Conservation (phyloP, 2,888 invertebrate genomes). For the Nemurella pictetii region DNA sequence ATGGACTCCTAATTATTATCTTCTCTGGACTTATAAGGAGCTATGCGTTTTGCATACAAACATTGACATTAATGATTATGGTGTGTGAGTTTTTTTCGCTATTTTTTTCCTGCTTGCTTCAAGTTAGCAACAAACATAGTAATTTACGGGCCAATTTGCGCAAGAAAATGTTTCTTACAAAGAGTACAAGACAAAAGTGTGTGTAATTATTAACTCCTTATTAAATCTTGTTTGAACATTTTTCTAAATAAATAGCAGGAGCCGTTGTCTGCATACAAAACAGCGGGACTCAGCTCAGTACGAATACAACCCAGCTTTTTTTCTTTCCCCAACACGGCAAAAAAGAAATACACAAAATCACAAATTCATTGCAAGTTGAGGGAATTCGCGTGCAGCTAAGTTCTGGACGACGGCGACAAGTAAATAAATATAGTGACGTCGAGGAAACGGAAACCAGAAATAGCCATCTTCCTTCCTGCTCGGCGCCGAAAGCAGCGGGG, state of each 20-base stretch:
- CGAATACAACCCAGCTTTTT: background rate
- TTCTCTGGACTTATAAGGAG: background rate
- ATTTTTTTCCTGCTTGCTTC: background rate
- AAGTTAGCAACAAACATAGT: background rate
- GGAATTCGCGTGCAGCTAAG: background rate
- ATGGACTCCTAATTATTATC: background rate
- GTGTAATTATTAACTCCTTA: background rate
- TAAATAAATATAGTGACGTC: background rate
- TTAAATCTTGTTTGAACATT: background rate
- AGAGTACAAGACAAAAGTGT: conserved; percentile 6
- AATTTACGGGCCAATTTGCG: conserved; percentile 31
- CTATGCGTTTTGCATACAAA: conserved; percentile 32
- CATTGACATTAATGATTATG: conserved; percentile 35
- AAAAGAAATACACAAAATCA: background rate
- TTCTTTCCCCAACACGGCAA: background rate
- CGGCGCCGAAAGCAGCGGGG: conserved; percentile 12
- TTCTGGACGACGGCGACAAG: background rate
- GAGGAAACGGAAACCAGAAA: conserved; percentile 36
- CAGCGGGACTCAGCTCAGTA: background rate
- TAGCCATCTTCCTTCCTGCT: conserved; percentile 34
- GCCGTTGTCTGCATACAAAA: background rate
- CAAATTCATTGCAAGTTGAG: background rate
- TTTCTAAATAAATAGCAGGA: background rate
- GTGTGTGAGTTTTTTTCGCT: background rate
- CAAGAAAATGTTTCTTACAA: background rate